Conservation (phyloP, 2,888 invertebrate genomes). For the Catocala sponsa region DNA sequence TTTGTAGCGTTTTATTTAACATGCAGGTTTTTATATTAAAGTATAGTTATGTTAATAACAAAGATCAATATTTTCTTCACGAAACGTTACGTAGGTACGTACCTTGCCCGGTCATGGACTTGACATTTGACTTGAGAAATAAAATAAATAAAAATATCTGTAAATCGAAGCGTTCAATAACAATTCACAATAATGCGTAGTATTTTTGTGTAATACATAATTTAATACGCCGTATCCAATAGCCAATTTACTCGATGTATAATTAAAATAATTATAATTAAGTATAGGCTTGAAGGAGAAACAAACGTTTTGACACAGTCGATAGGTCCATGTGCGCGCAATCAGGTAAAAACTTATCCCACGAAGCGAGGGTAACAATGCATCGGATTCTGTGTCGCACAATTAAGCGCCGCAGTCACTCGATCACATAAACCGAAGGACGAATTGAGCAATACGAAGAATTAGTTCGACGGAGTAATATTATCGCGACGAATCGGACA, state of each 20-base stretch:
- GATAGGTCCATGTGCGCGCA: conserved; percentile 39
- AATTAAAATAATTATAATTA: conserved; percentile 37
- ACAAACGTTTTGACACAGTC: conserved; percentile 34
- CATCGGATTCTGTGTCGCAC: conserved; percentile 45
- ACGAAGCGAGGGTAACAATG: conserved; percentile 57
- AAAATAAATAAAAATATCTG: neutral
- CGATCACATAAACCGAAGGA: conserved; percentile 58
- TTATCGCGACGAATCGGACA: conserved; percentile 53
- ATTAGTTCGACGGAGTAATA: conserved; percentile 60
- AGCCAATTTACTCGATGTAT: conserved; percentile 29
- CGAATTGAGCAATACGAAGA: conserved; percentile 57
- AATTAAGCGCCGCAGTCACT: conserved; percentile 48
- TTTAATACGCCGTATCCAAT: conserved; percentile 22
- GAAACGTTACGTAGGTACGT: neutral
- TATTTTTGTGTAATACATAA: conserved; percentile 25
- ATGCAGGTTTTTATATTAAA: no score
- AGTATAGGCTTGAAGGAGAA: conserved; percentile 27
- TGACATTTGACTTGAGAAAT: conserved; percentile 38
- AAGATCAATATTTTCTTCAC: neutral
- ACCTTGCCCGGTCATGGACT: conserved; percentile 33
- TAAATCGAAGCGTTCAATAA: neutral
- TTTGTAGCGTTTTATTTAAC: no score
- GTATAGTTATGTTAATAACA: no score
- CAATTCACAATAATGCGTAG: conserved; percentile 13
- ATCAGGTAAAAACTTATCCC: conserved; percentile 53